Base-by-base conservation (phyloP, 2,888 invertebrate genomes). In the Nemoura dubitans region DNA sequence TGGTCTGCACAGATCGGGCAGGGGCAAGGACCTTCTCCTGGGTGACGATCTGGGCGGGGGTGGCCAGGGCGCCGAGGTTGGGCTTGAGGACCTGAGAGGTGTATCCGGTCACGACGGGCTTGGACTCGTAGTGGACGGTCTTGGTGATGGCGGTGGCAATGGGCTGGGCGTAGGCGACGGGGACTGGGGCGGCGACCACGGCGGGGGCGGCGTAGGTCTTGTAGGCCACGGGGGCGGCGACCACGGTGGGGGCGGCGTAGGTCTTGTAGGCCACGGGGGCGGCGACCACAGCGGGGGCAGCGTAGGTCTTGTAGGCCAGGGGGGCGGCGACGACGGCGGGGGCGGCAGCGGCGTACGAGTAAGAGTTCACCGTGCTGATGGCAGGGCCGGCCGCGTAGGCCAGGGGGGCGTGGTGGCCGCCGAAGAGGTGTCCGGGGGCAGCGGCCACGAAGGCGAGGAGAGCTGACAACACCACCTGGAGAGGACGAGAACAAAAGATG, bases 371-470 rank as follows among this genome's bases (percentile, higher is more conserved):
- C 16, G 59, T 59, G 59, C 59, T 59, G 59, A 87, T 88, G 28
- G 85, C 87, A 27, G 88, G 83, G 76, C 87, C 82, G 16, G 88
- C 81, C 26, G 87, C 82, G n/a, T 36, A 59, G 78, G 83, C 83
- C n/a, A 80, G 76, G 27, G 85, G 76, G 21, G 86, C 86, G 78
- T 78, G 82, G 83, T 76, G 82, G 36, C 25, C 85, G 82, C 82
- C 85, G 85, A 76, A 29, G n/a, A 86, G 21, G 81, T 86, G 87
- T 30, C 88, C 88, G 77, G 89, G 89, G 25, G 86, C 87, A 86
- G 92, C 92, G 86, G 91, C 90, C 76, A 91, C 91, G 83, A 91
- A 89, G 87, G 90, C 90, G 83, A 90, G 90, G 84, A 92, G 86
- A 87, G 90, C 90, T 87, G 90, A 89, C 88, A 91, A 89, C 88